Conservation (phyloP, 2,888 invertebrate species). For the Hydriomena furcata region DNA sequence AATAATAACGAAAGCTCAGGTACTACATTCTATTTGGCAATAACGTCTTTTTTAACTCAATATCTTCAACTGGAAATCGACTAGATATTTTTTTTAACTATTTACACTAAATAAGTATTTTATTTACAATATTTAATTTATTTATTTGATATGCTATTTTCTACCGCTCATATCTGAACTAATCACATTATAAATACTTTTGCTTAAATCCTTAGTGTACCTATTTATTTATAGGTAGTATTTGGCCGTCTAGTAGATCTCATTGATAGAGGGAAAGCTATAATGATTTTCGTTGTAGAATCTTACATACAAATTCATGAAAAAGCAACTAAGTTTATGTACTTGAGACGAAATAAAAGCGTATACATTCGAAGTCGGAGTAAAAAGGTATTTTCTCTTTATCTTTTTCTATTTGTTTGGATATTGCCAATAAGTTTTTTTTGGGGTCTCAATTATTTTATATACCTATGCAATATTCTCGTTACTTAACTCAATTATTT, state of each 20-base stretch:
- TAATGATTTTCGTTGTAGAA: conserved; percentile 15
- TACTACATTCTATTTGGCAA: conserved; percentile 31
- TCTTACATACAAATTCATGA: not conserved
- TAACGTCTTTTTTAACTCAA: conserved; percentile 20
- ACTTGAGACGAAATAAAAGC: too few species aligned
- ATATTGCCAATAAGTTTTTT: too few species aligned
- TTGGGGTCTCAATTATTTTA: too few species aligned
- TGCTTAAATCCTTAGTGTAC: conserved; percentile 24
- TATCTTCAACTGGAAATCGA: conserved; percentile 22
- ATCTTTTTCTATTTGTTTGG: too few species aligned
- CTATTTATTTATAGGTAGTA: conserved; percentile 34
- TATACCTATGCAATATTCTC: too few species aligned
- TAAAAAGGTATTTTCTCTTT: too few species aligned
- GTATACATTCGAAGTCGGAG: too few species aligned
- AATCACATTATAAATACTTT: conserved; percentile 47
- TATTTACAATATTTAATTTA: conserved; percentile 36
- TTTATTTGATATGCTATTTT: conserved; percentile 60
- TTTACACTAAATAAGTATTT: conserved; percentile 11
- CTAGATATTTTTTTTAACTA: conserved; percentile 17
- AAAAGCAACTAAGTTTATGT: not conserved
- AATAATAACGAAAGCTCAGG: conserved; percentile 51
- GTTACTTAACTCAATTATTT: too few species aligned
- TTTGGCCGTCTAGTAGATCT: conserved; percentile 64
- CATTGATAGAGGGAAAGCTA: conserved; percentile 23
- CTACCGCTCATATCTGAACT: conserved; percentile 47